phyloP scores from a whole-genome alignment of 1,140 invertebrate species.

The Leptestheria dahalacensis region DNA sequence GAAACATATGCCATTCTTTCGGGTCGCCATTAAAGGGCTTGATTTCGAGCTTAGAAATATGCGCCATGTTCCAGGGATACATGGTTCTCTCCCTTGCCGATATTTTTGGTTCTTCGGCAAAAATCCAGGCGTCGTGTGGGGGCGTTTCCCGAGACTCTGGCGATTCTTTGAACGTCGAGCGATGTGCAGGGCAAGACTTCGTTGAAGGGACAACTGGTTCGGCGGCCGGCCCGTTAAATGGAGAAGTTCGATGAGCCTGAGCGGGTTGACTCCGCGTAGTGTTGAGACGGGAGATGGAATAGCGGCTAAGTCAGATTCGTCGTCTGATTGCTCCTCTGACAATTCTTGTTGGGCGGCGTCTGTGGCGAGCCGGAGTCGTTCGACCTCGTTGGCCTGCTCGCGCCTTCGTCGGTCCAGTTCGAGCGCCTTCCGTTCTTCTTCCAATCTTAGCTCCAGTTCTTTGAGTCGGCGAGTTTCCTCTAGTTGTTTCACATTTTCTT shows the following conservation, averaged over 20 bases:
- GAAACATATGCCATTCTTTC: conserved; percentile 8
- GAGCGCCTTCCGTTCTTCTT: no score
- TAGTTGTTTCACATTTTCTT: not conserved
- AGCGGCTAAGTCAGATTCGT: not conserved
- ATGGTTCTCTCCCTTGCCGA: not conserved
- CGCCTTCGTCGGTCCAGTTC: no score
- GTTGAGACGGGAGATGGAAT: not conserved
- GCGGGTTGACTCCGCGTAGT: not conserved
- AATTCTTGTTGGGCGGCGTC: not conserved
- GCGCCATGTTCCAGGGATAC: not conserved
- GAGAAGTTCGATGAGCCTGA: not conserved
- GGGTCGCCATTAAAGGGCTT: conserved; percentile 3
- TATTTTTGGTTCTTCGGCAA: not conserved
- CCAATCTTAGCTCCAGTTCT: not conserved
- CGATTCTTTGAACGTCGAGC: no score
- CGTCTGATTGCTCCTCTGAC: not conserved
- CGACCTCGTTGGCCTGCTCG: no score
- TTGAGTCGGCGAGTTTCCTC: not conserved
- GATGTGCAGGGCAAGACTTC: no score
- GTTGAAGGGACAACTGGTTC: no score
- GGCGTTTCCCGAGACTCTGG: no score
- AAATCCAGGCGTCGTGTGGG: not conserved
- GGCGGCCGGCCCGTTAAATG: no score
- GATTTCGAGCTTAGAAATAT: not conserved
- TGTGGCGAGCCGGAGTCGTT: no score